These are phyloP conservation scores for Heteractis magnifica DNA, from an alignment of 92 coral and sea anemone species.

Conservation along the genomic window DNA sequence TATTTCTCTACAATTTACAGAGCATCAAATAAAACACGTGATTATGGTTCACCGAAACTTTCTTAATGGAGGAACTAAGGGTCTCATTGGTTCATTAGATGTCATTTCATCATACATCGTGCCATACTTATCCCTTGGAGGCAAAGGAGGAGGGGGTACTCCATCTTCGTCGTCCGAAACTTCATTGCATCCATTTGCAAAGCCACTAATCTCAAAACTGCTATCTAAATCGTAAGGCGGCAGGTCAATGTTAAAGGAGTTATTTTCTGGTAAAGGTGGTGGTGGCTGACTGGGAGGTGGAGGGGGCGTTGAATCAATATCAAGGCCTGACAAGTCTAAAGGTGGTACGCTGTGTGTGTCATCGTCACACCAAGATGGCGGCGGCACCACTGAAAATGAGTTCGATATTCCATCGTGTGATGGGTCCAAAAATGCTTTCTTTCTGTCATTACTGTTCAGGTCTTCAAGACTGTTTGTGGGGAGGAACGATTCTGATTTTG, in stretches of 20 bases:
- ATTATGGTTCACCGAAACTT: slow-evolving; percentile 50
- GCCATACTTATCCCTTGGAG: slow-evolving; percentile 56
- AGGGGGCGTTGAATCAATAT: slow-evolving; percentile 25
- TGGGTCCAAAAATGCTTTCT: neutral
- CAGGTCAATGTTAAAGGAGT: slow-evolving; percentile 26
- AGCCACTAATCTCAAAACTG: slow-evolving; percentile 3
- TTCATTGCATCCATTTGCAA: slow-evolving; percentile 35
- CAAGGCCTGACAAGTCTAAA: slow-evolving; percentile 17
- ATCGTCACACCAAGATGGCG: slow-evolving; percentile 36
- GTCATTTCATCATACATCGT: slow-evolving; percentile 22
- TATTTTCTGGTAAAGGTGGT: slow-evolving; percentile 47
- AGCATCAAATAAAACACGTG: too few species aligned
- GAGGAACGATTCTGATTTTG: neutral
- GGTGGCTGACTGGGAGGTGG: slow-evolving; percentile 65
- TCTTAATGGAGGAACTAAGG: slow-evolving; percentile 66
- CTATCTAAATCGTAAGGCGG: slow-evolving; percentile 35
- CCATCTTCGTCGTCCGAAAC: slow-evolving; percentile 55
- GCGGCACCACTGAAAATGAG: slow-evolving; percentile 36
- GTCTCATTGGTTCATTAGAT: slow-evolving; percentile 35
- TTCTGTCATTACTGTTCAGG: neutral
- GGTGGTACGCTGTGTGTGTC: neutral
- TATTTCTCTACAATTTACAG: too few species aligned
- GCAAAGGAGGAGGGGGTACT: slow-evolving; percentile 54
- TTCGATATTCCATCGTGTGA: neutral
- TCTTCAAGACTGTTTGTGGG: neutral